Evolutionary conservation across 2,888 invertebrate genomes (phyloP).

Genomic region (Cylindroiulus punctatus): DNA sequence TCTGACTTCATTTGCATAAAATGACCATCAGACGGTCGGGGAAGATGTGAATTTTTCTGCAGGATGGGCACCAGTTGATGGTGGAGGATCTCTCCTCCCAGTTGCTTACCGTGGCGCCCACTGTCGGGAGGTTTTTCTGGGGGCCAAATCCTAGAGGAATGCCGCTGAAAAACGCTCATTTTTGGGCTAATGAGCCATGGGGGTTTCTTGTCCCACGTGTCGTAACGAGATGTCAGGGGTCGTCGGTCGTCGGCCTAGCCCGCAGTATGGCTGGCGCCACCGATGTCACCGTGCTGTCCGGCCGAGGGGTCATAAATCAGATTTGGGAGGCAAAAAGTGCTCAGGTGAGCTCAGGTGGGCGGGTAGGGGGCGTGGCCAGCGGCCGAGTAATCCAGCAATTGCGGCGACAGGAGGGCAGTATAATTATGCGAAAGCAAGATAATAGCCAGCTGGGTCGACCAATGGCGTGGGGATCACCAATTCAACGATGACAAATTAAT

Average conservation of each 20-base stretch:
- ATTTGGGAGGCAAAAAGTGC: not conserved
- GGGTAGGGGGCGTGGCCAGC: slow-evolving; percentile 16
- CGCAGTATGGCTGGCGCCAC: not conserved
- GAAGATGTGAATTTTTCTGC: not conserved
- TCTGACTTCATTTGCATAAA: not conserved
- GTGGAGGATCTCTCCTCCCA: too few species aligned
- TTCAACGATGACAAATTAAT: slow-evolving; percentile 26
- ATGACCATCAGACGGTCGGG: not conserved
- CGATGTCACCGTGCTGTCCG: slow-evolving; percentile 4
- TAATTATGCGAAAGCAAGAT: not conserved
- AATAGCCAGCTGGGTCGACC: not conserved
- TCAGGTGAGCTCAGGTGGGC: not conserved
- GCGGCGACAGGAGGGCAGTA: not conserved
- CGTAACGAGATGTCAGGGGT: slow-evolving; percentile 32
- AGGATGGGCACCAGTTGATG: too few species aligned
- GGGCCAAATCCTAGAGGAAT: not conserved
- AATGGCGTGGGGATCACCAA: not conserved
- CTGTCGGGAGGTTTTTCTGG: slow-evolving; percentile 23
- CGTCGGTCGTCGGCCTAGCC: slow-evolving; percentile 32
- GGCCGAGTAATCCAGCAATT: not conserved
- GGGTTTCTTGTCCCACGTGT: not conserved
- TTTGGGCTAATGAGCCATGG: slow-evolving; percentile 2
- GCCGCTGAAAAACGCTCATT: slow-evolving; percentile 25
- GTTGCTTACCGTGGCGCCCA: too few species aligned
- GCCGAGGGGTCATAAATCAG: slow-evolving; percentile 19